A percentile compares a stretch with the other conserved stretches of the same genome.
phyloP scores from a whole-genome alignment of 2,797 vertebrate genomes.

The Mormyrops boulengeri region DNA sequence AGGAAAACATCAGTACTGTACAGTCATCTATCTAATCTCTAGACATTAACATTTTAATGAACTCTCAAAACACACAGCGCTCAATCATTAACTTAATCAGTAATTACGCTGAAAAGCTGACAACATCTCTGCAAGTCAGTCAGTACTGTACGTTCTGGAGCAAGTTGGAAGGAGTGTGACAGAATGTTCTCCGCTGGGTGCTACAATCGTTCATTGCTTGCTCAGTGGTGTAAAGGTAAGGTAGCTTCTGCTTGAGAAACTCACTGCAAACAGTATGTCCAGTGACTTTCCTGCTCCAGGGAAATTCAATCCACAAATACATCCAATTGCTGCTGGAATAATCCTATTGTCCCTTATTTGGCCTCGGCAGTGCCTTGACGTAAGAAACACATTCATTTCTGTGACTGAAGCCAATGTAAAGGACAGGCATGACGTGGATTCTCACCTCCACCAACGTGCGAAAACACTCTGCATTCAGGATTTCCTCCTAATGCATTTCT shows the following conservation, averaged over 20 bases:
- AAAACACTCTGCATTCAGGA: neutral
- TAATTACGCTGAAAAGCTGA: neutral
- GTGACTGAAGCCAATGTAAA: conserved; percentile 28
- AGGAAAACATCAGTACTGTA: neutral
- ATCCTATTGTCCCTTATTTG: conserved; percentile 31
- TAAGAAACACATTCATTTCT: conserved; percentile 31
- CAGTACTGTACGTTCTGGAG: neutral
- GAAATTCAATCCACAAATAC: conserved; percentile 43
- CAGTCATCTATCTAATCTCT: neutral
- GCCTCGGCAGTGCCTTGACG: neutral
- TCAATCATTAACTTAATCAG: neutral
- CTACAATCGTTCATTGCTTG: neutral
- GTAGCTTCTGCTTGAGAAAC: conserved; percentile 44
- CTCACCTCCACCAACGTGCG: conserved; percentile 18
- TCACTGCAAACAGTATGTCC: conserved; percentile 47
- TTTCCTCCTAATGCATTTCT: conserved; percentile 17
- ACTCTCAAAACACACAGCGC: neutral
- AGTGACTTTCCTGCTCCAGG: conserved; percentile 34
- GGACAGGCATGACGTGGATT: conserved; percentile 26
- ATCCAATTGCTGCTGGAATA: conserved; percentile 33
- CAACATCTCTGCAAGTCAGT: neutral
- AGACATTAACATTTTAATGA: neutral
- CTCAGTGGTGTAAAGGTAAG: conserved; percentile 1
- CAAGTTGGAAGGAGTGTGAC: neutral
- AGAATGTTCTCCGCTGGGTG: neutral